Conservation (phyloP, 2,797 vertebrate genomes). For the Gila robusta region DNA sequence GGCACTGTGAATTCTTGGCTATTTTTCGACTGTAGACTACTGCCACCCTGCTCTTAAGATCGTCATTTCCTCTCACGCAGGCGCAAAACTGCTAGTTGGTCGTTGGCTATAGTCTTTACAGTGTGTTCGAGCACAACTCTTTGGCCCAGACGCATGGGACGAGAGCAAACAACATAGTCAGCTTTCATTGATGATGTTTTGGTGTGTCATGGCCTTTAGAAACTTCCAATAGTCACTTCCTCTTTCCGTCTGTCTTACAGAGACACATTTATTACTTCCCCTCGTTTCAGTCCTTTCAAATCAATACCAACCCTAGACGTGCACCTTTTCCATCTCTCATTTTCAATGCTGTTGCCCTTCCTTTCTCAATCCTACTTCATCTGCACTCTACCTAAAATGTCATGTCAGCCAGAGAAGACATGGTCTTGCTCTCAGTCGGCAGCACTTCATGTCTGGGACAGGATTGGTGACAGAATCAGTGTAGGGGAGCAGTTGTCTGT, state of each 20-base stretch:
- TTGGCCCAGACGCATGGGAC: background rate
- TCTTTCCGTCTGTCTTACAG: background rate
- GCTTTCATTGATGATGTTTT: background rate
- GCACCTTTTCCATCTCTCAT: slow-evolving; percentile 13
- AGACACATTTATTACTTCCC: background rate
- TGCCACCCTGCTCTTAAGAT: background rate
- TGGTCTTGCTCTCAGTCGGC: slow-evolving; percentile 44
- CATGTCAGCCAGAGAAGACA: slow-evolving; percentile 64
- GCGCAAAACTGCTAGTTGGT: background rate
- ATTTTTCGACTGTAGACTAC: background rate
- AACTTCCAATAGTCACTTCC: background rate
- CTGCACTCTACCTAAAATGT: slow-evolving; percentile 66
- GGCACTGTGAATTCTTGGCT: no score
- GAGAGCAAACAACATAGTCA: background rate
- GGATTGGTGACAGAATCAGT: slow-evolving; percentile 43
- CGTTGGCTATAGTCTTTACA: background rate
- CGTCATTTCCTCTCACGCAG: background rate
- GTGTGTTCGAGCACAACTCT: background rate
- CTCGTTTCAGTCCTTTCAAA: slow-evolving; percentile 10
- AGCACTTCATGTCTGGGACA: slow-evolving; percentile 34
- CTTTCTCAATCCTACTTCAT: slow-evolving; percentile 42
- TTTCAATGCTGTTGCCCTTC: background rate
- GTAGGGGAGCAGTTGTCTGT: background rate
- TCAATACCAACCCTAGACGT: slow-evolving; percentile 31
- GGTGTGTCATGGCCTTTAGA: background rate